Percentiles rank a stretch among this genome's conserved stretches.
Conservation (phyloP, 2,113 vertebrate species). For the Acanthochromis polyacanthus region DNA sequence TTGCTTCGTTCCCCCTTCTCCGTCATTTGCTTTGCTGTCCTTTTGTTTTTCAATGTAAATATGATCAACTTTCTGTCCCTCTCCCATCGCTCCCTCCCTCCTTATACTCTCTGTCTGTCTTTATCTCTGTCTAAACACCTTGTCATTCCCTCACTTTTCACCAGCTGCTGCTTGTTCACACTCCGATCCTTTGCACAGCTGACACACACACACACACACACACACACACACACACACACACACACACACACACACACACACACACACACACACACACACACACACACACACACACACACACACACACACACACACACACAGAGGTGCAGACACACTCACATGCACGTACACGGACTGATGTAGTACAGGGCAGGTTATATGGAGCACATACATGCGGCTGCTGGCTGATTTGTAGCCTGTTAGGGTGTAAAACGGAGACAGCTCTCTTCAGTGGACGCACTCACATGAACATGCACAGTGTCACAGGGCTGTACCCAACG, state of each 20-base stretch:
- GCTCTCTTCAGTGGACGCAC: conserved; percentile 23
- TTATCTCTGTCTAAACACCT: conserved; percentile 70
- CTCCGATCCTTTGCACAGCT: conserved; percentile 36
- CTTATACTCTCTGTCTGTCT: conserved; percentile 12
- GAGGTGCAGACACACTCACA: no score
- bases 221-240: background rate
- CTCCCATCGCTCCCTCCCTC: background rate
- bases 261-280: conserved; percentile 6
- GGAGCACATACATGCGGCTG: conserved; percentile 62
- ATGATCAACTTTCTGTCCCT: background rate
- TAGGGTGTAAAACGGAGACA: conserved; percentile 55
- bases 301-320: no score
- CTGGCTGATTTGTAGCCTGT: conserved; percentile 80
- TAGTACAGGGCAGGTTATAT: conserved; percentile 28
- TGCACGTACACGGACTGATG: background rate
- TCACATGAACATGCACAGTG: conserved; percentile 1
- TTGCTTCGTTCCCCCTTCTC: background rate
- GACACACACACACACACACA: conserved; percentile 12
- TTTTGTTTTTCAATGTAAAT: background rate
- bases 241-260: no score
- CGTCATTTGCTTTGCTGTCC: background rate
- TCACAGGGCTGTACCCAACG: conserved; percentile 4
- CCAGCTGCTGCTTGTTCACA: conserved; percentile 82
- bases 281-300: background rate
- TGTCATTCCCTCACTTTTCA: conserved; percentile 72